Base-by-base conservation (phyloP, 2,888 invertebrate genomes). In the Catotricha subobsoleta region DNA sequence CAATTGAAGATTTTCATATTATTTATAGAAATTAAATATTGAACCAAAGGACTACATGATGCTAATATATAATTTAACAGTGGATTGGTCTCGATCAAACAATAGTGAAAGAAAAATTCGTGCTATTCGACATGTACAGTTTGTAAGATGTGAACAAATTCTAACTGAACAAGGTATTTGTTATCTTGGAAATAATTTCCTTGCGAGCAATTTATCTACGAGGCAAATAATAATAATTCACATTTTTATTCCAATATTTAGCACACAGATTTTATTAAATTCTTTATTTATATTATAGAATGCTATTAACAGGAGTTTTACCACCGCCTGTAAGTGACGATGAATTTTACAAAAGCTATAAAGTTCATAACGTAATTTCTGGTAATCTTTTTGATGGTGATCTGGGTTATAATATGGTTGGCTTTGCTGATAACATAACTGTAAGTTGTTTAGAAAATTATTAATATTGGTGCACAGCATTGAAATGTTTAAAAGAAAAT, bases 101-200 rank as follows among this genome's bases (percentile, higher is more conserved):
- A 19, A 28, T 29, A 45, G 49, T 5, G 45, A 49, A 1, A 15
- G 43, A 23, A 49, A 52, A 5, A 49, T 56, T 1, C 50, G 52
- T 6, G 51, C 54, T 13, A 44, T 49, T 2, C 52, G 52, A 29
- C 55, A 55, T 3, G 44, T 49, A 19, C 42, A 37, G 41, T 48
- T 44, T 36, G 46, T 47, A 20, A 41, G 38, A 13, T 49, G 51
- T 0, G 51, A 57, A 1, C 61, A 61, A 47, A 52, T 60, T 6
- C 46, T 62, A 2, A 62, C 61, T 1, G 62, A 62, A 48, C 59
- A 52, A 40, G 62, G 62, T 3, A 49, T 62, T 4, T 62, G 62
- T 41, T 62, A 62, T 39, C 44, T 55, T 27, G 50, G 55, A 1
- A 62, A 61, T 33, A 52, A 47, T 40, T 44, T 44, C 41, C 41